Conservation (phyloP, 2,113 vertebrate genomes). For the Pseudolaguvia tuberculata region DNA sequence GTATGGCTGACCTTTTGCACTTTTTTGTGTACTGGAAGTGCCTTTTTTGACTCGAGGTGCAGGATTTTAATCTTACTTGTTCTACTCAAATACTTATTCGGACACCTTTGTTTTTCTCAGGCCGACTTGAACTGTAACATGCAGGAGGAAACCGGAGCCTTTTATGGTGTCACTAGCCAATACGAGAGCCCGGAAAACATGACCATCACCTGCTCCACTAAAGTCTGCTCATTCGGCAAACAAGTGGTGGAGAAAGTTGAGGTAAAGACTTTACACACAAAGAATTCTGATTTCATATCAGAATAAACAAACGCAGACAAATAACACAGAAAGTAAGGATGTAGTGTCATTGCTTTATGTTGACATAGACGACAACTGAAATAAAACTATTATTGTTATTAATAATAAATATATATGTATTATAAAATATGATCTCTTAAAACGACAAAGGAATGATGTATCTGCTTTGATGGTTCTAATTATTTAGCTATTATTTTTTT, state of each 20-base stretch:
- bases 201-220: slow-evolving; percentile 99
- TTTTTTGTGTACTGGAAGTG: not conserved
- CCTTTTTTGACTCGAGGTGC: not conserved
- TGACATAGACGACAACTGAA: not conserved
- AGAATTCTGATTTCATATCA: too few species aligned
- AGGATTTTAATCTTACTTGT: not conserved
- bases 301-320: too few species aligned
- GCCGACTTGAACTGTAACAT: slow-evolving; percentile 98
- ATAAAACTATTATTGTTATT: not conserved
- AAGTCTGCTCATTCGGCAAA: slow-evolving; percentile 98
- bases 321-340: too few species aligned
- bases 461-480: not conserved
- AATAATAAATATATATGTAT: not conserved
- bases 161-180: slow-evolving; percentile 96
- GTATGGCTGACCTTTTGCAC: not conserved
- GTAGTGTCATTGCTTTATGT: not conserved
- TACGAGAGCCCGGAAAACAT: slow-evolving; percentile 98
- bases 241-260: slow-evolving; percentile 99
- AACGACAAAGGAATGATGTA: too few species aligned
- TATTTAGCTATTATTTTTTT: not conserved
- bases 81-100: not conserved
- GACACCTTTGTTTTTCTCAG: slow-evolving; percentile 60
- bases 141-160: slow-evolving; percentile 89
- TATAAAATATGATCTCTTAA: too few species aligned
- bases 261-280: slow-evolving; percentile 65